Evolutionary conservation across 2,113 vertebrate genomes (phyloP), one percentile per base, ranked within the genome.

Genomic region (Phyllostomus discolor): DNA sequence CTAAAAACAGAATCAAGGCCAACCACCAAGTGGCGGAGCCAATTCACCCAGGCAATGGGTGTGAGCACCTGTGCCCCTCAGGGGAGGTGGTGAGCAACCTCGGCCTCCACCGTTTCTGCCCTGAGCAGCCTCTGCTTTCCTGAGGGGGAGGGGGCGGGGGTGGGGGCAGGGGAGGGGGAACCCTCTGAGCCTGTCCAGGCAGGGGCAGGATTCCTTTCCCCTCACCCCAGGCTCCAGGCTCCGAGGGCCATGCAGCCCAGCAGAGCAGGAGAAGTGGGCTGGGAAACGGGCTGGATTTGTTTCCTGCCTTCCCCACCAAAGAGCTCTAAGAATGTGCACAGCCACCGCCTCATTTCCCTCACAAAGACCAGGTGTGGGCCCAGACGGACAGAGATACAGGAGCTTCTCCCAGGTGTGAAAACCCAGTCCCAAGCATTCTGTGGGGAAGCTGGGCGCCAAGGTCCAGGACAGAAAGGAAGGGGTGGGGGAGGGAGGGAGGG

Each of bases 1-100:
- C 70, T 80, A 59, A 59, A 94, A 97, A 46, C 46, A 82, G 38
- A 90, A 46, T 57, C 43, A 38, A 82, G 57, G 26, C 43, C 7
- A 8, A 78, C 17, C 19, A 38, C 52, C 59, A 64, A 72, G 83
- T 38, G 52, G 59, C 43, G 5, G 78, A 75, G 33, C 52, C 69
- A 43, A 16, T 24, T 43, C 50, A 69, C n/a, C 38, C 62, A 86
- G 90, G 59, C 10, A 11, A 79, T 76, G 72, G 11, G 15, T 4
- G 16, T 19, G 54, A 43, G 41, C 31, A 28, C 70, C 66, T 57
- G 64, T 33, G 48, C 26, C 64, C 70, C 38, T 7, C 33, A 5
- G 15, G 17, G 26, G 26, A 54, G 64, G 15, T 0, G 0, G 2
- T 4, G n/a, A 67, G 38, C n/a, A 5, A 14, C 17, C 11, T 14